A percentile compares a stretch with the other conserved stretches of the same genome.
Evolutionary conservation across 2,113 vertebrate genomes (phyloP).

Genomic region (Casuarius casuarius): DNA sequence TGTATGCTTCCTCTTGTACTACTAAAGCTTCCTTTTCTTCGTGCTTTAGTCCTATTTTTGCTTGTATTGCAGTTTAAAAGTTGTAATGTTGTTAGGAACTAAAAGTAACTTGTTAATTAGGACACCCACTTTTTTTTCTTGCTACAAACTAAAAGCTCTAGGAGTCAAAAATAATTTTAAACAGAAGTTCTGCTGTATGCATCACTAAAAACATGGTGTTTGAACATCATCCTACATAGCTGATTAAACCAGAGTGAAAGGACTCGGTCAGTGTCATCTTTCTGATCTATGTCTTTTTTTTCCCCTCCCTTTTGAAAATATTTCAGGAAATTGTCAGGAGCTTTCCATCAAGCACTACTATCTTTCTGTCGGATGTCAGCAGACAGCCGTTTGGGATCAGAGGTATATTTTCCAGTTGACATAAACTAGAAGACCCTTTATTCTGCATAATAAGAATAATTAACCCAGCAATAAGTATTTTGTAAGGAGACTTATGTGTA

Average conservation of each 20-base stretch:
- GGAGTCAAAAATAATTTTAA: neutral
- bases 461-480: neutral
- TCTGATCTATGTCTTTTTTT: neutral
- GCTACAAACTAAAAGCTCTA: neutral
- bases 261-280: neutral
- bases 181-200: neutral
- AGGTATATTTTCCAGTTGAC: slow-evolving; percentile 80
- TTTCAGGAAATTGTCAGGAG: slow-evolving; percentile 91
- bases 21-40: slow-evolving; percentile 19
- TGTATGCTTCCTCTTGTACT: slow-evolving; percentile 20
- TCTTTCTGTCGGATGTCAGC: slow-evolving; percentile 99
- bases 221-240: neutral
- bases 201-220: neutral
- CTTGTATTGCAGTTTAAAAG: neutral
- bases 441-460: neutral
- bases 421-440: neutral
- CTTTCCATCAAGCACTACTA: slow-evolving; percentile 95
- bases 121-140: neutral
- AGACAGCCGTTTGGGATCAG: slow-evolving; percentile 95
- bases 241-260: neutral
- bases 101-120: neutral
- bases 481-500: neutral
- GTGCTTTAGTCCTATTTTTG: neutral
- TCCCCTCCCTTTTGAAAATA: neutral
- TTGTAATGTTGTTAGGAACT: neutral